These are phyloP conservation scores for Amblyraja radiata DNA, from an alignment of 2,797 vertebrate genomes.

Conservation along the genomic window DNA sequence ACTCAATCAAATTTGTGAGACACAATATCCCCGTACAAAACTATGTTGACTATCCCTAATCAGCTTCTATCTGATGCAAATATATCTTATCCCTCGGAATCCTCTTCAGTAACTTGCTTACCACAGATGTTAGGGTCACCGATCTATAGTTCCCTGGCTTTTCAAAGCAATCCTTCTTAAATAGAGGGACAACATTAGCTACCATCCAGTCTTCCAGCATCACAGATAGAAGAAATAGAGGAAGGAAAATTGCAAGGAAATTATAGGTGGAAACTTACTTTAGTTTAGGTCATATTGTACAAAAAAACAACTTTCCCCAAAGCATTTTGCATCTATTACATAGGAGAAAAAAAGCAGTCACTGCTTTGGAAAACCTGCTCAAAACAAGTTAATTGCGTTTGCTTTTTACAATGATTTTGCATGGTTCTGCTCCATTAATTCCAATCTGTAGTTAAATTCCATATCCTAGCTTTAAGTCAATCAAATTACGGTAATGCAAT, in stretches of 20 bases:
- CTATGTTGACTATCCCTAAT: too few relatives aligned
- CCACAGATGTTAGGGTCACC: too few relatives aligned
- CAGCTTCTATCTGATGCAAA: too few relatives aligned
- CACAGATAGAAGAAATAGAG: not conserved
- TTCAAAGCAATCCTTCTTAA: too few relatives aligned
- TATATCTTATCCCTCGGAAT: too few relatives aligned
- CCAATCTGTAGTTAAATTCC: slow-evolving; percentile 7
- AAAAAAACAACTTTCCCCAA: not conserved
- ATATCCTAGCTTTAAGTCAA: not conserved
- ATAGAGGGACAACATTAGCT: too few relatives aligned
- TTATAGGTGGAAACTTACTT: not conserved
- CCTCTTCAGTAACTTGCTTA: too few relatives aligned
- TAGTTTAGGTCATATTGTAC: not conserved
- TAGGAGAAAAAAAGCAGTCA: not conserved
- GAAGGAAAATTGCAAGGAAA: not conserved
- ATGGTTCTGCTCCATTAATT: not conserved
- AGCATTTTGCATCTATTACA: not conserved
- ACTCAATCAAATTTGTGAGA: too few relatives aligned
- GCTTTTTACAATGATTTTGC: not conserved
- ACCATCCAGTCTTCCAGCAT: too few relatives aligned
- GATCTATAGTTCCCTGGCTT: too few relatives aligned
- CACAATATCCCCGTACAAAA: too few relatives aligned
- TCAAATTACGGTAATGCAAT: not conserved
- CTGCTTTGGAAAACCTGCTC: not conserved
- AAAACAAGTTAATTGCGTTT: not conserved